Conservation (phyloP, 2,797 vertebrate species). For the Salarias fasciatus region DNA sequence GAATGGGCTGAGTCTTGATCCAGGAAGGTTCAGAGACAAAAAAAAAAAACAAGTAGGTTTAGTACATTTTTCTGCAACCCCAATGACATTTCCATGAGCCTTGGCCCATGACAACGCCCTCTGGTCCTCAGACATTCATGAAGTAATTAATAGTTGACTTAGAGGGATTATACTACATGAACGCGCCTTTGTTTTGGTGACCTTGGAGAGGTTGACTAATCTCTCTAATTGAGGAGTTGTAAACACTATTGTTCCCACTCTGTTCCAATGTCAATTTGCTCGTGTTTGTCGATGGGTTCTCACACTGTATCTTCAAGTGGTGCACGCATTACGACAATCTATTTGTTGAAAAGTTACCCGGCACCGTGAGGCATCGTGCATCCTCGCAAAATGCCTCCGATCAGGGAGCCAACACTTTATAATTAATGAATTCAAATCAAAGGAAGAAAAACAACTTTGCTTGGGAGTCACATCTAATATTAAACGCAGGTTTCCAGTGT, state of each 20-base stretch:
- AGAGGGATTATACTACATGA: slow-evolving; percentile 75
- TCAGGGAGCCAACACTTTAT: slow-evolving; percentile 30
- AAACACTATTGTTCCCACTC: slow-evolving; percentile 70
- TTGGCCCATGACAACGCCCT: slow-evolving; percentile 60
- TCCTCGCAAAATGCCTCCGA: slow-evolving; percentile 37
- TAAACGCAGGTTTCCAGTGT: slow-evolving; percentile 58
- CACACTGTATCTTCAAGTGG: slow-evolving; percentile 32
- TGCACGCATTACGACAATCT: slow-evolving; percentile 50
- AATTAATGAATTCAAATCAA: slow-evolving; percentile 64
- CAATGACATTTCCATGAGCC: slow-evolving; percentile 61
- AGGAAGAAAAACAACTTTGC: slow-evolving; percentile 56
- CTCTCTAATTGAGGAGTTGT: slow-evolving; percentile 75
- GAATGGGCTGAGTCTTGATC: slow-evolving; percentile 14
- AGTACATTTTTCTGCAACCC: slow-evolving; percentile 43
- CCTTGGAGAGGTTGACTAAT: slow-evolving; percentile 80
- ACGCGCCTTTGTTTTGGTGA: slow-evolving; percentile 73
- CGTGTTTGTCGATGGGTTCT: slow-evolving; percentile 53
- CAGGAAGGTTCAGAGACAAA: slow-evolving; percentile 12
- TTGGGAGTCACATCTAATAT: slow-evolving; percentile 59
- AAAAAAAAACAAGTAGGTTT: slow-evolving; percentile 11
- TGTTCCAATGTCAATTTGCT: slow-evolving; percentile 68
- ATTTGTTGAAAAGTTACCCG: slow-evolving; percentile 49
- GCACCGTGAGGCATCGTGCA: slow-evolving; percentile 22
- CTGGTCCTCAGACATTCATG: slow-evolving; percentile 69
- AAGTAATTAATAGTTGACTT: slow-evolving; percentile 79